Conservation (phyloP, 2,888 invertebrate species). For the Nomada lathburiana region DNA sequence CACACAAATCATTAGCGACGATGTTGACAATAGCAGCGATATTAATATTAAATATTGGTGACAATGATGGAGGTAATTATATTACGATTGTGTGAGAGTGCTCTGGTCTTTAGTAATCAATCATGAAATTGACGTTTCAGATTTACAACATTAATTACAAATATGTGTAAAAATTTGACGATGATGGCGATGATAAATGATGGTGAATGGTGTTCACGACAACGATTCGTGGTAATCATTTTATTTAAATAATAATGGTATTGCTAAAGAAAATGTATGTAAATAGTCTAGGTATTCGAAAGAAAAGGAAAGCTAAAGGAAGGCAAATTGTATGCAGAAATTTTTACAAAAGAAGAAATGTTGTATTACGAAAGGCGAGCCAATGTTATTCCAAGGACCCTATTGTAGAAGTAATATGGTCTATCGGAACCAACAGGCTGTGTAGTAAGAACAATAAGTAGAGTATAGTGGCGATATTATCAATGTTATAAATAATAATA, state of each 20-base stretch:
- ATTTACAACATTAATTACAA: background rate
- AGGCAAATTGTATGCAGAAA: background rate
- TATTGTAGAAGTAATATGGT: conserved; percentile 16
- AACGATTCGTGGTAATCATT: background rate
- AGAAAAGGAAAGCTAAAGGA: background rate
- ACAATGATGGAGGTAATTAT: too few relatives aligned
- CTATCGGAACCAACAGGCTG: conserved; percentile 2
- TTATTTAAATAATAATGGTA: conserved; percentile 12
- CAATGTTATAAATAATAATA: conserved; percentile 49
- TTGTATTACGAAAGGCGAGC: conserved; percentile 15
- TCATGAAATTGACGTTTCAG: conserved; percentile 21
- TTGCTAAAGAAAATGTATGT: conserved; percentile 1
- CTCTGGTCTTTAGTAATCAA: background rate
- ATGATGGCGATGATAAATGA: background rate
- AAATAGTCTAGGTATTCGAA: background rate
- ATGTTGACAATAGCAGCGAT: conserved; percentile 36
- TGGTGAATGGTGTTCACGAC: background rate
- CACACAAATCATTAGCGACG: conserved; percentile 5
- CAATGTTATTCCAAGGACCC: background rate
- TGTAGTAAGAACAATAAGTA: conserved; percentile 1
- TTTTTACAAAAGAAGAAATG: conserved; percentile 1
- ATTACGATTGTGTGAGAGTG: background rate
- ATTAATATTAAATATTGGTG: too few relatives aligned
- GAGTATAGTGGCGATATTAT: conserved; percentile 42
- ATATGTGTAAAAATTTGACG: background rate